Evolutionary conservation across 2,888 invertebrate genomes (phyloP).

Genomic region (Cactoblastis cactorum): DNA sequence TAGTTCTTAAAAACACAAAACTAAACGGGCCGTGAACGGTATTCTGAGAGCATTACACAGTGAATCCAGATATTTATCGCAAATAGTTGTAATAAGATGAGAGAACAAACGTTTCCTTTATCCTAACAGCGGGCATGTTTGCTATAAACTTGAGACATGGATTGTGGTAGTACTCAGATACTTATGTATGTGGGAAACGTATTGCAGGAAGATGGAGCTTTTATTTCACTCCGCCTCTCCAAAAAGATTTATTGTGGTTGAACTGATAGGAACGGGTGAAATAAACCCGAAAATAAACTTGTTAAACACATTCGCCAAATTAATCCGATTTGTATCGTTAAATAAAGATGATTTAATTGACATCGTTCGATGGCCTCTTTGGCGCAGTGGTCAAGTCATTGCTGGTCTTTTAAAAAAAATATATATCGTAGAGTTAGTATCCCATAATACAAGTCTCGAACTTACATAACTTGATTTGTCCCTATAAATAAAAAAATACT

Average conservation of each 20-base stretch:
- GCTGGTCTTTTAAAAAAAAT: no score
- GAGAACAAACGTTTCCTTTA: constrained; percentile 32
- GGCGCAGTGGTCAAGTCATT: no score
- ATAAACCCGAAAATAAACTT: neutral
- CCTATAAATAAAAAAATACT: no score
- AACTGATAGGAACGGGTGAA: constrained; percentile 27
- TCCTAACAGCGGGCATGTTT: constrained; percentile 38
- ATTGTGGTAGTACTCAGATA: constrained; percentile 34
- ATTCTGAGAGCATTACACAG: constrained; percentile 1
- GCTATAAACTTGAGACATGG: constrained; percentile 39
- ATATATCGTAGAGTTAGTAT: no score
- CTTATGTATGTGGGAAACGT: constrained; percentile 42
- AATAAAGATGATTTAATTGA: no score
- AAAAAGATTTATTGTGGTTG: constrained; percentile 41
- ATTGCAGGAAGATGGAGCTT: constrained; percentile 53
- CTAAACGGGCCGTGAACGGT: neutral
- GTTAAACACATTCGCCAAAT: neutral
- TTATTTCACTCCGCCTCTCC: constrained; percentile 46
- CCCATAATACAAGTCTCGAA: no score
- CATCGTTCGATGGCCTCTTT: no score
- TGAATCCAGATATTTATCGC: constrained; percentile 12
- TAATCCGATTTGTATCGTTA: neutral
- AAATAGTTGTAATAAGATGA: constrained; percentile 19
- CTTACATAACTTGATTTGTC: no score
- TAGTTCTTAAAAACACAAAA: neutral